Conservation (phyloP, 2,888 invertebrate species). For the Pyralis farinalis region DNA sequence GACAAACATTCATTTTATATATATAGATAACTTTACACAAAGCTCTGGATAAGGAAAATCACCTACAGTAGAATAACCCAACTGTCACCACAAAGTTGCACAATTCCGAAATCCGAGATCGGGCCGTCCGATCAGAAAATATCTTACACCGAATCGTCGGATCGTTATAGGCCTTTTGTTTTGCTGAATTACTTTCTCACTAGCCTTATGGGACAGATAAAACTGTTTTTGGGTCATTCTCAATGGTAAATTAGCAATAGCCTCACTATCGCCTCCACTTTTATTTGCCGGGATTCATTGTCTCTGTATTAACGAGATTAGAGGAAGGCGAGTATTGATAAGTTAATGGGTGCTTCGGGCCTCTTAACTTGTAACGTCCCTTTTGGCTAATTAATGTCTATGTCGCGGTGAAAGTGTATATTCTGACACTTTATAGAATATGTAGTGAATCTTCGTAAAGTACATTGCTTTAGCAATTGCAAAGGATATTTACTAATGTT, state of each 20-base stretch:
- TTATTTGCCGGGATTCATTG: constrained; percentile 32
- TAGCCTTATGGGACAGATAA: constrained; percentile 65
- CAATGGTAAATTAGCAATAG: constrained; percentile 44
- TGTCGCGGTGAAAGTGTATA: no score
- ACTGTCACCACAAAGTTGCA: background rate
- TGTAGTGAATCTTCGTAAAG: no score
- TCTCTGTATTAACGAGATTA: background rate
- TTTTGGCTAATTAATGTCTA: background rate
- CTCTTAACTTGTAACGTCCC: background rate
- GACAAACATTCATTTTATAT: no score
- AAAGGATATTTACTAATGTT: no score
- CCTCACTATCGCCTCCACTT: constrained; percentile 40
- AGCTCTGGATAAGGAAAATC: no score
- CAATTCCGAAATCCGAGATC: background rate
- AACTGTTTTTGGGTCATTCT: constrained; percentile 47
- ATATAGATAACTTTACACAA: no score
- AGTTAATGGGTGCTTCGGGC: background rate
- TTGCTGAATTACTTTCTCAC: constrained; percentile 61
- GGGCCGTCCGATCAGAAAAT: constrained; percentile 41
- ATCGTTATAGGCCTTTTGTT: constrained; percentile 59
- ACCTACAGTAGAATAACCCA: background rate
- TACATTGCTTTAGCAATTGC: no score
- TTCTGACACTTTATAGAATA: no score
- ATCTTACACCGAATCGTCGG: constrained; percentile 30
- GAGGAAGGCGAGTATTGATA: background rate